phyloP scores from a whole-genome alignment of 64 coral and sea anemone genomes.

The Exaiptasia diaphana region DNA sequence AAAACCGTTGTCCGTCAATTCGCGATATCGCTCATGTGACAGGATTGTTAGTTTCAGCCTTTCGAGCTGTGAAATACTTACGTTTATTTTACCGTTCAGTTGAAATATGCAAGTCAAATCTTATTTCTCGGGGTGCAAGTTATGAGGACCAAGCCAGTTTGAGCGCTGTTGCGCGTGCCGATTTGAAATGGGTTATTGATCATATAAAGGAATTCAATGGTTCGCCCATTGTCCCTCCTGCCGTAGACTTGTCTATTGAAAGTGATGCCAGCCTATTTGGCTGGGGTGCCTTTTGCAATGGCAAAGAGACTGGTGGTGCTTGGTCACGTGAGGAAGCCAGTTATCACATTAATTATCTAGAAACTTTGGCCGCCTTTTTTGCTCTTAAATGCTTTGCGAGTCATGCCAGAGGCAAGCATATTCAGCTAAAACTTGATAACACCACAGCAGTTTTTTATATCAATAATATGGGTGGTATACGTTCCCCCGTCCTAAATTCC shows the following conservation, averaged over 20 bases:
- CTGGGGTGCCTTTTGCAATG: conserved; percentile 14
- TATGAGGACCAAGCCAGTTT: not conserved
- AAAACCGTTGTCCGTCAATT: conserved; percentile 14
- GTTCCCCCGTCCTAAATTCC: not conserved
- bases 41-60: conserved; percentile 42
- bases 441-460: conserved; percentile 12
- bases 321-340: not conserved
- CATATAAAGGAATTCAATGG: not conserved
- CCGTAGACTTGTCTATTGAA: not conserved
- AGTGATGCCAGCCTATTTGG: conserved; percentile 45
- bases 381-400: not conserved
- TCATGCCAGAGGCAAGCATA: not conserved
- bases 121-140: not conserved
- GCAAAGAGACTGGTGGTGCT: not conserved
- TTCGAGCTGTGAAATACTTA: conserved; percentile 47
- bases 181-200: conserved; percentile 2
- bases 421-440: conserved; percentile 29
- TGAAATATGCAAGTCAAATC: conserved; percentile 20
- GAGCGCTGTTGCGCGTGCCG: not conserved
- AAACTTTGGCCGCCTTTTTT: not conserved
- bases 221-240: conserved; percentile 1
- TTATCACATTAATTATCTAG: not conserved
- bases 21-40: conserved; percentile 35
- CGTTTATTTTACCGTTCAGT: conserved; percentile 33
- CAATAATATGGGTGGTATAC: conserved; percentile 16